A percentile compares a stretch with the other conserved stretches of the same genome.
Conservation (phyloP, 2,888 invertebrate species). For the Agrilus biguttatus region DNA sequence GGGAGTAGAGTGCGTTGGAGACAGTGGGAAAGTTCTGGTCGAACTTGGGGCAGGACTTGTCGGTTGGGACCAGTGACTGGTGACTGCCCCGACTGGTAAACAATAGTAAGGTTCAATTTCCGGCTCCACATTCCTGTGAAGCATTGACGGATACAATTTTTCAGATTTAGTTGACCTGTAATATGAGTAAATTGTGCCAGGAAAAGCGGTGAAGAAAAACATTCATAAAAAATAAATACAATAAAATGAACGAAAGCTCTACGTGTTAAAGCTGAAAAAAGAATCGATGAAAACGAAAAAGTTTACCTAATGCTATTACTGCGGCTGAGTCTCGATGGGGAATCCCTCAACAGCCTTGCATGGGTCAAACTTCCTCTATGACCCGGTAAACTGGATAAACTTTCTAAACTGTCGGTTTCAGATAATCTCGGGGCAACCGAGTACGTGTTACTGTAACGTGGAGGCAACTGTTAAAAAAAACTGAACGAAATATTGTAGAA, state of each 20-base stretch:
- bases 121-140: slow-evolving; percentile 66
- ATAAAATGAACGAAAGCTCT: too few relatives aligned
- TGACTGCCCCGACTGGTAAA: slow-evolving; percentile 50
- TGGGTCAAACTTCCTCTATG: slow-evolving; percentile 59
- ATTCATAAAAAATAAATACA: neutral
- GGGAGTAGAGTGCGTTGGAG: slow-evolving; percentile 48
- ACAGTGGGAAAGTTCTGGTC: slow-evolving; percentile 34
- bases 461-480: slow-evolving; percentile 4
- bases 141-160: slow-evolving; percentile 85
- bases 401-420: slow-evolving; percentile 83
- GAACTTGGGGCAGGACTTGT: slow-evolving; percentile 54
- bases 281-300: neutral
- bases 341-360: slow-evolving; percentile 49
- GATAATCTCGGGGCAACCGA: slow-evolving; percentile 63
- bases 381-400: slow-evolving; percentile 43
- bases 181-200: slow-evolving; percentile 11
- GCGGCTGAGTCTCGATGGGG: slow-evolving; percentile 64
- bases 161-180: slow-evolving; percentile 88
- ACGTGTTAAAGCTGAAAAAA: neutral
- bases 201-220: slow-evolving; percentile 3
- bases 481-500: neutral
- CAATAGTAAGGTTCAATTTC: slow-evolving; percentile 80
- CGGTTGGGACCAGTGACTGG: slow-evolving; percentile 54
- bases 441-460: slow-evolving; percentile 48
- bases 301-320: slow-evolving; percentile 85